Conservation (phyloP, 2,113 vertebrate genomes). For the Spilogale gracilis region DNA sequence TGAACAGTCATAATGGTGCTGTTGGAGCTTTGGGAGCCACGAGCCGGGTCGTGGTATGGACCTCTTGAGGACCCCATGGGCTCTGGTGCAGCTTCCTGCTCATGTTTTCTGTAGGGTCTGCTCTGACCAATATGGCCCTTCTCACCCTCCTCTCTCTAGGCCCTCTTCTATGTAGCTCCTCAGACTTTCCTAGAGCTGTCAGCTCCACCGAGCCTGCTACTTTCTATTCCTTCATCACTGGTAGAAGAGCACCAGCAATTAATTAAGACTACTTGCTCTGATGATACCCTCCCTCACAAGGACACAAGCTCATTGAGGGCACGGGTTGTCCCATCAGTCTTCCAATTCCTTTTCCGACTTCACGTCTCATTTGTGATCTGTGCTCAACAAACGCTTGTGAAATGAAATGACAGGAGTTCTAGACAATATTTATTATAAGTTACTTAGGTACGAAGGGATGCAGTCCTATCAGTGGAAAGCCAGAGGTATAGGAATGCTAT, state of each 20-base stretch:
- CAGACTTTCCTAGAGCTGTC: no score
- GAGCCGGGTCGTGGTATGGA: rapidly evolving
- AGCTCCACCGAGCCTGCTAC: rapidly evolving
- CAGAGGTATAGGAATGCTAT: not conserved
- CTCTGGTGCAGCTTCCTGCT: rapidly evolving
- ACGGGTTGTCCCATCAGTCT: rapidly evolving
- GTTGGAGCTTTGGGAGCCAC: rapidly evolving
- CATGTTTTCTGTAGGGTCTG: rapidly evolving
- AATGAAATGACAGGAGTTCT: no score
- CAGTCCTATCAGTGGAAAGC: not conserved
- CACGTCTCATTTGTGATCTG: rapidly evolving
- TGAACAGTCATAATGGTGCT: rapidly evolving
- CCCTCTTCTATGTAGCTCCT: not conserved
- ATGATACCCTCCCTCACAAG: rapidly evolving
- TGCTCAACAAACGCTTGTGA: rapidly evolving
- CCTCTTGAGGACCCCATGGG: rapidly evolving
- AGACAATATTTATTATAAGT: not conserved
- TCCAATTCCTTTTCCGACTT: not conserved
- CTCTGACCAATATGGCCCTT: rapidly evolving
- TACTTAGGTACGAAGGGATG: not conserved
- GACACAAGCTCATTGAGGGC: rapidly evolving
- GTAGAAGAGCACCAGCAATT: rapidly evolving
- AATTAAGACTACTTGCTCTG: not conserved
- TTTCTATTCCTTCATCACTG: rapidly evolving
- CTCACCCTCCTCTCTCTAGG: not conserved